Percentiles rank a stretch among this genome's conserved stretches.
Evolutionary conservation across 2,113 vertebrate genomes (phyloP).

Genomic region (Oreochromis aureus): DNA sequence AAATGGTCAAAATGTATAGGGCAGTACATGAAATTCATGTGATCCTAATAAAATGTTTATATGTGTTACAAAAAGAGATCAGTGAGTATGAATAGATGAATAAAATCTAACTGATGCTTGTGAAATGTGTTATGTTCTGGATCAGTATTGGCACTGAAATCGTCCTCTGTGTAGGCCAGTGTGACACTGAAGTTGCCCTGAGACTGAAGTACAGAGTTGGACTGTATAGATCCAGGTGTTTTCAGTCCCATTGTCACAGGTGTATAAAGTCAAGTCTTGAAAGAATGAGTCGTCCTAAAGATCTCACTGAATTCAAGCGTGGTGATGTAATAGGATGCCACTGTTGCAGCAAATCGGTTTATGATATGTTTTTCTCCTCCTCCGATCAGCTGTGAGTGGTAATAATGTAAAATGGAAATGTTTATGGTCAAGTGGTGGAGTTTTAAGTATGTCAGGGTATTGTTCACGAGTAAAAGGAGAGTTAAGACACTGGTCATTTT

Average conservation of each 20-base stretch:
- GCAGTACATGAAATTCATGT: background rate
- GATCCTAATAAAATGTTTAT: background rate
- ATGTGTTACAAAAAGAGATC: background rate
- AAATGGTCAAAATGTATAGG: background rate
- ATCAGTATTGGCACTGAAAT: background rate
- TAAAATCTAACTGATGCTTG: background rate
- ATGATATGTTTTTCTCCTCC: background rate
- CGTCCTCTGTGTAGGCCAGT: background rate
- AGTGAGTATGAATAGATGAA: background rate
- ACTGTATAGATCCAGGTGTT: background rate
- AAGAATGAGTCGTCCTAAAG: background rate
- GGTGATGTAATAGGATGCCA: background rate
- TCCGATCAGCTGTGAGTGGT: background rate
- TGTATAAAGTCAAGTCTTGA: background rate
- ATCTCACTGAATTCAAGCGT: background rate
- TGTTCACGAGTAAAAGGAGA: background rate
- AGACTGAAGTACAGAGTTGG: background rate
- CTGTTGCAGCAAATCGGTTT: background rate
- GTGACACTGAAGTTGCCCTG: background rate
- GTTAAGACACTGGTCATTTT: background rate
- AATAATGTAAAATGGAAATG: background rate
- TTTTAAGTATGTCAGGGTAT: background rate
- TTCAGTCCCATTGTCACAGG: background rate
- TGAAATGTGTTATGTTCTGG: background rate
- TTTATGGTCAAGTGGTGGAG: background rate